Base-by-base conservation (phyloP, 2,797 vertebrate species). In the Eurystomus glaucurus region DNA sequence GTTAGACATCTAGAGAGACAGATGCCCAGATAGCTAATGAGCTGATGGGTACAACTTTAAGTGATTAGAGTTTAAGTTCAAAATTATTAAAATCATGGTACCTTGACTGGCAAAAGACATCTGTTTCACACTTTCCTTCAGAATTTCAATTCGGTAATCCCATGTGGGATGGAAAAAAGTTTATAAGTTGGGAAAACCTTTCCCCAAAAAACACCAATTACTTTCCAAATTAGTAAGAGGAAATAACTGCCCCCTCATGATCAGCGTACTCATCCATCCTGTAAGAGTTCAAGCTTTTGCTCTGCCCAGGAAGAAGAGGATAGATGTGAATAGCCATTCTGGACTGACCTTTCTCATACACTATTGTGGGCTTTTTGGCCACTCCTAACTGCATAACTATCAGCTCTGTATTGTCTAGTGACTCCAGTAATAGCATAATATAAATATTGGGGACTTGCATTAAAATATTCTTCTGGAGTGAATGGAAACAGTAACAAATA, bases 401-500 rank as follows among this genome's bases (percentile, higher is more conserved):
- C 51, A 51, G 5, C 8, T 87, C 7, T 71, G 5, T 61, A 15
- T 50, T 61, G 4, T 60, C 66, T 79, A 85, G 45, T 65, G 10
- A 48, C 7, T 41, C 22, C 37, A 78, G 13, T 41, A 88, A 70
- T 2, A 80, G 10, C 13, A 57, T 77, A 65, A 87, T 45, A 46
- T 9, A 39, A 83, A 39, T 80, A 65, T 51, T 62, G 61, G 84
- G 18, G 21, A 48, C 11, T 8, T 0, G 0, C 7, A 7, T 58
- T 61, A 70, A 76, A 90, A 77, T 23, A 26, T 39, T 70, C 70
- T 80, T 77, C 33, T 86, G 25, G 22, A 74, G 15, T 6, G 2
- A 71, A 25, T 46, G 20, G 35, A 85, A 18, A 25, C 48, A 3
- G 18, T 45, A 79, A 46, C 5, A 82, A 82, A 37, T 72, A 39